Evolutionary conservation across 1,140 invertebrate species (phyloP).

Genomic region (Acromyrmex heyeri): DNA sequence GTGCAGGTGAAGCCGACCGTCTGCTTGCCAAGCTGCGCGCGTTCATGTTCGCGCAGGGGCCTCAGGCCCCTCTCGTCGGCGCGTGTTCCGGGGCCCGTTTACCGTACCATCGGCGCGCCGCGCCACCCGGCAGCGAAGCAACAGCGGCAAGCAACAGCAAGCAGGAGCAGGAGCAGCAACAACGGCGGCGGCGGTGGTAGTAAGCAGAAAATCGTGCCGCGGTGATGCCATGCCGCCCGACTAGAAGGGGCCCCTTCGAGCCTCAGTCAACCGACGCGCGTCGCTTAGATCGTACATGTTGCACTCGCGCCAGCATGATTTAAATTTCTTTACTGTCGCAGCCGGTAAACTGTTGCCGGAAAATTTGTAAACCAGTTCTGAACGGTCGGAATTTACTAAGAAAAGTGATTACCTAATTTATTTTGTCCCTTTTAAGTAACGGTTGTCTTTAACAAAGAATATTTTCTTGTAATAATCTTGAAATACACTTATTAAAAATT

Average conservation of each 20-base stretch:
- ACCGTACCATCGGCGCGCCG: conserved; percentile 23
- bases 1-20: conserved; percentile 76
- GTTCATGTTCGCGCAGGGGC: conserved; percentile 41
- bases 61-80: conserved; percentile 57
- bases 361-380: background rate
- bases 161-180: conserved; percentile 15
- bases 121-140: conserved; percentile 49
- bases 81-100: conserved; percentile 61
- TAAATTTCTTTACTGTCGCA: conserved; percentile 4
- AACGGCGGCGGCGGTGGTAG: conserved; percentile 9
- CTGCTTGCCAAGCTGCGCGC: conserved; percentile 71
- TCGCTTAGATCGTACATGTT: conserved; percentile 74
- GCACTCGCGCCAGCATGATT: background rate
- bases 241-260: conserved; percentile 70
- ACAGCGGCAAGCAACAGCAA: conserved; percentile 22
- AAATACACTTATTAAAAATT: no score
- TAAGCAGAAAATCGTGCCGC: conserved; percentile 51
- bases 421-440: no score
- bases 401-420: no score
- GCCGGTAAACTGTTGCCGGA: background rate
- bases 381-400: background rate
- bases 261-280: conserved; percentile 83
- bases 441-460: no score
- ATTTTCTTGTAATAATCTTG: no score
- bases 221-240: conserved; percentile 50